A percentile compares a stretch with the other conserved stretches of the same genome.
phyloP scores from a whole-genome alignment of 2,888 invertebrate species.

The Cryptophagus acutangulus region DNA sequence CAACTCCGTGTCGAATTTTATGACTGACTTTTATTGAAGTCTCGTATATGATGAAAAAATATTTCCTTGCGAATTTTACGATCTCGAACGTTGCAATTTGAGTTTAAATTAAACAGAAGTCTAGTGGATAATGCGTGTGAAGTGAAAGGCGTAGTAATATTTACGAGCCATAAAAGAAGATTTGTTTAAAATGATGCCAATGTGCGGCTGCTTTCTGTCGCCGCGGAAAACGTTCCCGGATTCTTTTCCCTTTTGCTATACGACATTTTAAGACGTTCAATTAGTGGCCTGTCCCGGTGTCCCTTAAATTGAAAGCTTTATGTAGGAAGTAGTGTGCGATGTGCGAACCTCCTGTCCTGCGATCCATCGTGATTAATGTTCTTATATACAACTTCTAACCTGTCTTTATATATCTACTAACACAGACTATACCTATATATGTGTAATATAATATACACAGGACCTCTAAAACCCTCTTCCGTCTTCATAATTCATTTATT shows the following conservation, averaged over 20 bases:
- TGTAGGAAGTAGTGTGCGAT: constrained; percentile 18
- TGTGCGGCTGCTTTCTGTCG: constrained; percentile 12
- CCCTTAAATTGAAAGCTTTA: constrained; percentile 28
- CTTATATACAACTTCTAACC: too few species aligned
- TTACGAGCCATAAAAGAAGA: constrained; percentile 26
- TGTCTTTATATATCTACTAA: too few species aligned
- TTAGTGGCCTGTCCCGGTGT: constrained; percentile 25
- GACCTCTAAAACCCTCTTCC: too few species aligned
- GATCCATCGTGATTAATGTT: constrained; percentile 29
- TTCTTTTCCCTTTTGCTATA: constrained; percentile 14
- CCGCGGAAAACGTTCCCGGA: constrained; percentile 5
- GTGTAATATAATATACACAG: too few species aligned
- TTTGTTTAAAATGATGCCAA: constrained; percentile 22
- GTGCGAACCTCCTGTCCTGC: constrained; percentile 20
- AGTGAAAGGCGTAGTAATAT: constrained; percentile 23
- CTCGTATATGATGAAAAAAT: constrained; percentile 24
- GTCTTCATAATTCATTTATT: too few species aligned
- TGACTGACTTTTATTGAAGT: constrained; percentile 23
- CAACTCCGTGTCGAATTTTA: constrained; percentile 23
- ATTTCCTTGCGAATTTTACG: constrained; percentile 23
- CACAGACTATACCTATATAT: too few species aligned
- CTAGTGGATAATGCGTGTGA: constrained; percentile 24
- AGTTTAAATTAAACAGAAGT: constrained; percentile 26
- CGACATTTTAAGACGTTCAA: constrained; percentile 28
- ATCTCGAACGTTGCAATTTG: constrained; percentile 23